These are phyloP conservation scores for Cyanistes caeruleus DNA, from an alignment of 2,113 vertebrate species.

Conservation along the genomic window DNA sequence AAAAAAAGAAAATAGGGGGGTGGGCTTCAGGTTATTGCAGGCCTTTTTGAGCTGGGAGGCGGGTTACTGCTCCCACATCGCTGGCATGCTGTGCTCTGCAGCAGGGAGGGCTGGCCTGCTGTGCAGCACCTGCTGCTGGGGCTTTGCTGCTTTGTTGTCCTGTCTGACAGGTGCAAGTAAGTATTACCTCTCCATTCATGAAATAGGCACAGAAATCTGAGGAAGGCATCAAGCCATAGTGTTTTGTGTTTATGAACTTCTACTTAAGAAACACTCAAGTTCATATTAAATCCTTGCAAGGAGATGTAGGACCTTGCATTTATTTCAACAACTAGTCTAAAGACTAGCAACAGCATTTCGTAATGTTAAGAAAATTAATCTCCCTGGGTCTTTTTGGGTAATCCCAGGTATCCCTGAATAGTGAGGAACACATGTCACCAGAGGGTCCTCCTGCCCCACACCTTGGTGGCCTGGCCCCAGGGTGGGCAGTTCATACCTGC, in stretches of 20 bases:
- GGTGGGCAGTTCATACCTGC: neutral
- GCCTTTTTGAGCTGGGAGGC: neutral
- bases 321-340: neutral
- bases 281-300: neutral
- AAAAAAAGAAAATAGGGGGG: neutral
- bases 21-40: neutral
- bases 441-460: neutral
- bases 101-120: neutral
- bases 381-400: neutral
- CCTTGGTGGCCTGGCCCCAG: neutral
- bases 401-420: neutral
- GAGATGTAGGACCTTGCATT: rapidly evolving
- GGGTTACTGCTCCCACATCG: neutral
- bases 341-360: neutral
- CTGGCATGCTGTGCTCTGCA: neutral
- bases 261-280: neutral
- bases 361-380: neutral
- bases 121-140: neutral
- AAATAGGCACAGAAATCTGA: neutral
- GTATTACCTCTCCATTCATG: neutral
- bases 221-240: neutral
- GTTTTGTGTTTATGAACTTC: neutral
- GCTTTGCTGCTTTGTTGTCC: neutral
- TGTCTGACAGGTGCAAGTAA: neutral
- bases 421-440: neutral